Evolutionary conservation across 2,797 vertebrate genomes (phyloP).

Genomic region (Sciurus carolinensis): DNA sequence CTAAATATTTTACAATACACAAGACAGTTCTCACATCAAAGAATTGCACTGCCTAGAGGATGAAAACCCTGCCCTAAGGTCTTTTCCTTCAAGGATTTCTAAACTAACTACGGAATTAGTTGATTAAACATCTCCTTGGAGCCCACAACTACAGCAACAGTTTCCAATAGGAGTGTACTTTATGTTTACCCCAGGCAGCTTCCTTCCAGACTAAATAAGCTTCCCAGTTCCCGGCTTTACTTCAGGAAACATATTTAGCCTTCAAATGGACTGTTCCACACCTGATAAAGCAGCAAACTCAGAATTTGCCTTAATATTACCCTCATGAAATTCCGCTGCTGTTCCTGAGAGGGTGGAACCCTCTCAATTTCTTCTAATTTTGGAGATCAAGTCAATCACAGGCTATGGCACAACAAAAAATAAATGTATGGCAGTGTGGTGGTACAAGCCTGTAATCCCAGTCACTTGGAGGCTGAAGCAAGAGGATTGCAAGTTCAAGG

Average conservation of each 20-base stretch:
- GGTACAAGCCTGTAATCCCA: background rate
- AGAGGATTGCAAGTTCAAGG: background rate
- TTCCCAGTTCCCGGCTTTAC: background rate
- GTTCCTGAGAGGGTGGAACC: background rate
- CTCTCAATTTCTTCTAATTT: conserved; percentile 40
- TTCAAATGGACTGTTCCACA: background rate
- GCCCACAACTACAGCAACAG: background rate
- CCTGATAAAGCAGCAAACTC: background rate
- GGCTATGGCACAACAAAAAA: background rate
- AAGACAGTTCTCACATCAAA: conserved; percentile 2
- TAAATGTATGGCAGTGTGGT: background rate
- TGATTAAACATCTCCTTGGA: background rate
- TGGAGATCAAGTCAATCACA: conserved; percentile 53
- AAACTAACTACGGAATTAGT: background rate
- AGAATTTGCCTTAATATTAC: background rate
- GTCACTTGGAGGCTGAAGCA: background rate
- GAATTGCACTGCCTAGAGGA: background rate
- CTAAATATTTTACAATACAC: background rate
- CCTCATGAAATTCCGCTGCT: background rate
- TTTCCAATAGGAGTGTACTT: background rate
- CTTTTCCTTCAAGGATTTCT: conserved; percentile 59
- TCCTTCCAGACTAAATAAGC: background rate
- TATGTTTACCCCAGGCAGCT: too few species aligned
- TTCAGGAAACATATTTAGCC: background rate
- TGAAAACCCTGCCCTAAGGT: background rate